Percentiles rank a stretch among this genome's conserved stretches.
These are phyloP conservation scores for Kobus ellipsiprymnus DNA, from an alignment of 2,113 vertebrate genomes.

Conservation along the genomic window DNA sequence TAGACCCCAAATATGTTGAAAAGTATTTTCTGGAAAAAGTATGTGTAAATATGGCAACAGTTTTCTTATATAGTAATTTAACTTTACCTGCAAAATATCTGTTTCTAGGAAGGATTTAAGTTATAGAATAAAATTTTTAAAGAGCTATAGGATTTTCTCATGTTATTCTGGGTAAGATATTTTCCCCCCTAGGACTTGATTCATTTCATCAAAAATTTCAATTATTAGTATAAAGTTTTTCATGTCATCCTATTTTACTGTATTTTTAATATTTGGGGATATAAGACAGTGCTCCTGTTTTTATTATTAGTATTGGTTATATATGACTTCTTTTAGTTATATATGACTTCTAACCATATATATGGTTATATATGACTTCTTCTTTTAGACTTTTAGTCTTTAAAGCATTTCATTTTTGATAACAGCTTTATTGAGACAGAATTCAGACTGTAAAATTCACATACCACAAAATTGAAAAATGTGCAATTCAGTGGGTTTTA, in stretches of 20 bases:
- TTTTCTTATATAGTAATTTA: not conserved
- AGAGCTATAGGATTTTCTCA: not conserved
- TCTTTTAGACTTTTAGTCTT: constrained; percentile 3
- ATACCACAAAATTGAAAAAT: not conserved
- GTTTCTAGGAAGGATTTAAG: not conserved
- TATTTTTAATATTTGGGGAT: not conserved
- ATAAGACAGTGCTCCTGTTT: not conserved
- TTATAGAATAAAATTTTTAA: not conserved
- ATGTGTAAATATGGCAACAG: not conserved
- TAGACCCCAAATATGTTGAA: not conserved
- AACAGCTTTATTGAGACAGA: not conserved
- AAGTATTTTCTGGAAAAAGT: not conserved
- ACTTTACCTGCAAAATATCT: not conserved
- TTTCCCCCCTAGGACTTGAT: not conserved
- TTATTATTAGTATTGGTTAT: not conserved
- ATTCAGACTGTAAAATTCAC: not conserved
- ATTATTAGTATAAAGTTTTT: not conserved
- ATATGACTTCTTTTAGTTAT: not conserved
- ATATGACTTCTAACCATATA: not conserved
- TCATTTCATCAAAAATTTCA: not conserved
- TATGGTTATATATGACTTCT: not conserved
- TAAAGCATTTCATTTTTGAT: not conserved
- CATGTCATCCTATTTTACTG: not conserved
- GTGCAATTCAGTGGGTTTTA: not conserved
- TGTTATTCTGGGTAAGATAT: not conserved